phyloP scores from a whole-genome alignment of 1,140 invertebrate genomes.

The Drosophila prosaltans region DNA sequence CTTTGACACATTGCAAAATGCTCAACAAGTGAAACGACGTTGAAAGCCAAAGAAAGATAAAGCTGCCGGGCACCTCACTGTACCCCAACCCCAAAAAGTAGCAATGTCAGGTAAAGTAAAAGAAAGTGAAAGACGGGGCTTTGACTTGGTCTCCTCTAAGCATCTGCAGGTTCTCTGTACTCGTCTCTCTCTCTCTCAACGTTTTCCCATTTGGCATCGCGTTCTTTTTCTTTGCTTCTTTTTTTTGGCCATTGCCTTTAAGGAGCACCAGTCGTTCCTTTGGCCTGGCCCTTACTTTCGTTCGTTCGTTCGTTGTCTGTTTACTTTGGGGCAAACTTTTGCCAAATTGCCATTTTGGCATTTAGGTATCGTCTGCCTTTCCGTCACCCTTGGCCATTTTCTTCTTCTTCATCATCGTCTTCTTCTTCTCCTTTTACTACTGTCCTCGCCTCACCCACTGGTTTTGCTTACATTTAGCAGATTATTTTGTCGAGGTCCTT shows the following conservation, averaged over 20 bases:
- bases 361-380: conserved; percentile 43
- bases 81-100: background rate
- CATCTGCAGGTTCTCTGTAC: background rate
- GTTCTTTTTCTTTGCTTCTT: background rate
- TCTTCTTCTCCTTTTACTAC: background rate
- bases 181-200: background rate
- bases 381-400: conserved; percentile 2
- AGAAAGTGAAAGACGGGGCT: conserved; percentile 43
- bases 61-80: conserved; percentile 6
- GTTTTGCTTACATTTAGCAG: conserved; percentile 67
- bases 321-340: conserved; percentile 62
- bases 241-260: too few relatives aligned
- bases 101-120: conserved; percentile 39
- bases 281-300: conserved; percentile 15
- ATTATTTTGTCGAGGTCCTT: conserved; percentile 73
- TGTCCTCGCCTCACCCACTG: background rate
- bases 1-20: conserved; percentile 65
- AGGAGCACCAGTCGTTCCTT: background rate
- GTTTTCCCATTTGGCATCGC: conserved; percentile 16
- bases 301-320: conserved; percentile 17
- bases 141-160: conserved; percentile 33
- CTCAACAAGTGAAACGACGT: conserved; percentile 55
- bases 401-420: background rate
- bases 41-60: conserved; percentile 25
- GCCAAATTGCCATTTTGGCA: conserved; percentile 75